Evolutionary conservation across 1,140 invertebrate species (phyloP).

Genomic region (Spodoptera litura): DNA sequence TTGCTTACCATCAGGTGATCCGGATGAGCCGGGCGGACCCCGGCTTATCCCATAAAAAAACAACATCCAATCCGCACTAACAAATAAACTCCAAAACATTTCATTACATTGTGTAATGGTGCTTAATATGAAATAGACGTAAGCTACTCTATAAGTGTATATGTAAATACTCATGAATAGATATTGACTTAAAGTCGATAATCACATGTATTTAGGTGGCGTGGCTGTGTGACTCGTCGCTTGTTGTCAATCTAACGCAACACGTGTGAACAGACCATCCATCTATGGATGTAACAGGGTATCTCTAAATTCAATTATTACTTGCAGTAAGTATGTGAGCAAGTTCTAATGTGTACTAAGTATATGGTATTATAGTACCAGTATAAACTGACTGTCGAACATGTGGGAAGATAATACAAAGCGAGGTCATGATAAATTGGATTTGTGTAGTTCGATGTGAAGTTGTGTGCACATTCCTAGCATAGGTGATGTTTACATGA

Average conservation of each 20-base stretch:
- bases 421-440: no score
- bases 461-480: not conserved
- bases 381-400: no score
- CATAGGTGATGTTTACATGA: conserved; percentile 37
- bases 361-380: no score
- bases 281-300: conserved; percentile 18
- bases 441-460: no score
- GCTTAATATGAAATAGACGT: conserved; percentile 25
- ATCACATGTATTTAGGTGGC: conserved; percentile 43
- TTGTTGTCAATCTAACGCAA: conserved; percentile 40
- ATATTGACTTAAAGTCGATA: conserved; percentile 45
- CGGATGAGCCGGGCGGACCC: no score
- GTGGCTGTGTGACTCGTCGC: conserved; percentile 12
- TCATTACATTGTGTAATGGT: not conserved
- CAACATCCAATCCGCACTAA: no score
- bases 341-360: conserved; percentile 39
- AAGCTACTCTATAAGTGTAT: conserved; percentile 34
- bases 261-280: conserved; percentile 30
- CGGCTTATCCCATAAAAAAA: no score
- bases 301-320: conserved; percentile 45
- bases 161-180: conserved; percentile 35
- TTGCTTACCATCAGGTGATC: no score
- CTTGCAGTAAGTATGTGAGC: conserved; percentile 18
- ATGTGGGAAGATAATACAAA: no score
- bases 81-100: no score